A percentile compares a stretch with the other conserved stretches of the same genome.
phyloP scores from a whole-genome alignment of 1,140 invertebrate genomes.

The Augochlora pura region DNA sequence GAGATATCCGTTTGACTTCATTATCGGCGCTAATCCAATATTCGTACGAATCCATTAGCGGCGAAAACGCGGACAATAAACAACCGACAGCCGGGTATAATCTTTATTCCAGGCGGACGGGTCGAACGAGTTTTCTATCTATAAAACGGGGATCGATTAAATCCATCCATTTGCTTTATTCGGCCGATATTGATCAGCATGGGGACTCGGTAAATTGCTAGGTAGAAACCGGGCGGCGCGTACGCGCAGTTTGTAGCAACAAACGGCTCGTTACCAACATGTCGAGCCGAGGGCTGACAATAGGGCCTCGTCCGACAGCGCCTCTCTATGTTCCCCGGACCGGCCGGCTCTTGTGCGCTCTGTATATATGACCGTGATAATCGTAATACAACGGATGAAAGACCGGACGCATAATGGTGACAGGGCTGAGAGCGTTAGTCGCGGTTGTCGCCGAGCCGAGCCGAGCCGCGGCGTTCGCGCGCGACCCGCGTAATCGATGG shows the following conservation, averaged over 20 bases:
- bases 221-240: slow-evolving; percentile 6
- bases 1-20: no score
- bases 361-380: slow-evolving; percentile 62
- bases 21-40: background rate
- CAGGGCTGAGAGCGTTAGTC: slow-evolving; percentile 56
- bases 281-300: slow-evolving; percentile 50
- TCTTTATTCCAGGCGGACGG: background rate
- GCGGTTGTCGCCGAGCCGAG: slow-evolving; percentile 20
- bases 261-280: slow-evolving; percentile 63
- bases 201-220: slow-evolving; percentile 48
- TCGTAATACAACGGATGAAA: slow-evolving; percentile 64
- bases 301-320: slow-evolving; percentile 50
- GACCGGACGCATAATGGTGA: slow-evolving; percentile 64
- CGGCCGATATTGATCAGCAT: slow-evolving; percentile 30
- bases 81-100: background rate
- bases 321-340: slow-evolving; percentile 40
- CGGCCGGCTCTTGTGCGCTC: slow-evolving; percentile 29
- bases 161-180: slow-evolving; percentile 25
- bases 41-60: background rate
- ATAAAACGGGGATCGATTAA: slow-evolving; percentile 18
- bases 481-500: slow-evolving; percentile 50
- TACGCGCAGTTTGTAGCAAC: slow-evolving; percentile 54
- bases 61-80: background rate
- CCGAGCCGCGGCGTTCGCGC: slow-evolving; percentile 16
- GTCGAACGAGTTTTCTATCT: background rate